Evolutionary conservation across 1,140 invertebrate species (phyloP), one percentile per base, ranked within the genome.

Genomic region (Bombus haemorrhoidalis): DNA sequence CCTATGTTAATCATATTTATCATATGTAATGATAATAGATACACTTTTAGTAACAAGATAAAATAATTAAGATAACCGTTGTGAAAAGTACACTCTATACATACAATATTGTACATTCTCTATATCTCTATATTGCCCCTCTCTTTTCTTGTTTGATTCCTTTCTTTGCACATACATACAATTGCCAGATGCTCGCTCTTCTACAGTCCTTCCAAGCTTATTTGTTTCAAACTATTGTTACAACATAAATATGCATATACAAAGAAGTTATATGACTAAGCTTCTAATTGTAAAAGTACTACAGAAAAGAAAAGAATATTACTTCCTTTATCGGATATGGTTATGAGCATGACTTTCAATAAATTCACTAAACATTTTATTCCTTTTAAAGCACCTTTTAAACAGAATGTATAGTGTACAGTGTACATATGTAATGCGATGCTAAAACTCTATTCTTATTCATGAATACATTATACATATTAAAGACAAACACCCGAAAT

Each of bases 201-300:
- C 39, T 73, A 80, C 57, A 64, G 32, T 83, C 66, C 75, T 72
- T 69, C 64, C 66, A 62, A 34, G 39, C 37, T 72, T 47, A 66
- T 32, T 34, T 75, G 47, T 53, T 73, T 53, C 73, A 53, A 75
- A 72, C n/a, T 13, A 37, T 25, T 53, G 5, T 32, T 68, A 25
- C 34, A 10, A 47, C n/a, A 34, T 66, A 28, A 37, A 71, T 71
- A 41, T 41, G 47, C 47, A 53, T 53, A 22, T 41, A 41, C 37
- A 73, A n/a, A 73, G 32, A 10, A 18, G 22, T 32, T 41, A 41
- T 2, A 73, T 15, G 9, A 72, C 3, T 1, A 39, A 74, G 22
- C 32, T 34, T 43, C 34, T 13, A 34, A 25, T 53, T 53, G 0
- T 6, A 25, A 57, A 41, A 34, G 25, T 62, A n/a, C 3, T 13